Conservation (phyloP, 2,113 vertebrate species). For the Ahaetulla prasina region DNA sequence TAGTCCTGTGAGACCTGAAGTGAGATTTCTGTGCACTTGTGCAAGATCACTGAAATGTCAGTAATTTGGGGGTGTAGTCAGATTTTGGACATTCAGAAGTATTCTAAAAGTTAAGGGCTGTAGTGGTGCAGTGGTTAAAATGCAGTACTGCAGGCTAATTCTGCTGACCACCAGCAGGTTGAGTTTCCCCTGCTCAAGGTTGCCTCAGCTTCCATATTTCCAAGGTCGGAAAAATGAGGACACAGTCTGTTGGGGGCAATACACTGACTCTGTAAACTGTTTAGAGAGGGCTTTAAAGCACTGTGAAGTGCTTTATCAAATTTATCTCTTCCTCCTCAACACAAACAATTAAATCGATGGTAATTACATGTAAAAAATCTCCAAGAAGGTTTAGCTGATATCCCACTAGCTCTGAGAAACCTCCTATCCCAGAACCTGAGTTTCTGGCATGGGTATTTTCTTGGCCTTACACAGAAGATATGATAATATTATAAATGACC, state of each 20-base stretch:
- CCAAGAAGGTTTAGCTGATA: neutral
- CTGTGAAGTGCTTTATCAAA: neutral
- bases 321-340: neutral
- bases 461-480: neutral
- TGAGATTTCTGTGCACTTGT: neutral
- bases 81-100: neutral
- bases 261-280: too few relatives aligned
- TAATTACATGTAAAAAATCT: neutral
- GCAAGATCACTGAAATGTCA: neutral
- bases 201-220: too few relatives aligned
- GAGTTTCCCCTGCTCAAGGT: too few relatives aligned
- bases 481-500: too few relatives aligned
- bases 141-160: too few relatives aligned
- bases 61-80: neutral
- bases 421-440: neutral
- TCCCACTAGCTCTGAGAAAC: neutral
- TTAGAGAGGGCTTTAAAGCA: too few relatives aligned
- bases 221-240: too few relatives aligned
- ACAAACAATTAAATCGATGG: neutral
- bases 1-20: neutral
- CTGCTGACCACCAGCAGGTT: too few relatives aligned
- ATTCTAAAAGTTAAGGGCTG: neutral
- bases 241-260: too few relatives aligned
- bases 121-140: too few relatives aligned
- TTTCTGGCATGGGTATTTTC: neutral